Percentiles rank a stretch among this genome's conserved stretches.
Conservation (phyloP, 2,113 vertebrate genomes). For the Otus sunia region DNA sequence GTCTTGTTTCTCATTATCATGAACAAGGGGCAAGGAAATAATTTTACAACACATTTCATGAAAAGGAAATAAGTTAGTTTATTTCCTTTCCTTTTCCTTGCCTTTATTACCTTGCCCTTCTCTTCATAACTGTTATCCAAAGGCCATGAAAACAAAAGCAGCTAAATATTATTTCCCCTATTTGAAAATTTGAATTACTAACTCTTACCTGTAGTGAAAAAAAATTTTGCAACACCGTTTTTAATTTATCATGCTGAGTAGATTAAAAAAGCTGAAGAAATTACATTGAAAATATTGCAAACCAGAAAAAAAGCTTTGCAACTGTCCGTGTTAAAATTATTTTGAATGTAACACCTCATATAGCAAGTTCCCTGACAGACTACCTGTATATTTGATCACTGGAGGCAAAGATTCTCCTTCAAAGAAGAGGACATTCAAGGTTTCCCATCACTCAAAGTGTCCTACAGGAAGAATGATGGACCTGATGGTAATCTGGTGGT, state of each 20-base stretch:
- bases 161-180: background rate
- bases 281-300: background rate
- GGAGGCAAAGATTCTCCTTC: background rate
- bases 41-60: background rate
- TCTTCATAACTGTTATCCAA: background rate
- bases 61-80: background rate
- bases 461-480: background rate
- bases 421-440: background rate
- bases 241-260: background rate
- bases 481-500: background rate
- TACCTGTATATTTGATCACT: background rate
- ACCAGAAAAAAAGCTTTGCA: background rate
- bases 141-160: background rate
- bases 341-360: background rate
- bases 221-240: accelerated
- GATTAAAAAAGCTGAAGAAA: background rate
- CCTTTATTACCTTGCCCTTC: background rate
- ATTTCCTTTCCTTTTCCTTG: background rate
- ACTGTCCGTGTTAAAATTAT: background rate
- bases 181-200: background rate
- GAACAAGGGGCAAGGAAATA: background rate
- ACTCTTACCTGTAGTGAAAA: background rate
- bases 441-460: background rate
- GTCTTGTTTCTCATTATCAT: background rate
- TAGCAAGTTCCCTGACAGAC: background rate